Evolutionary conservation across 1,140 invertebrate genomes (phyloP).

Genomic region (Heliconius congener): DNA sequence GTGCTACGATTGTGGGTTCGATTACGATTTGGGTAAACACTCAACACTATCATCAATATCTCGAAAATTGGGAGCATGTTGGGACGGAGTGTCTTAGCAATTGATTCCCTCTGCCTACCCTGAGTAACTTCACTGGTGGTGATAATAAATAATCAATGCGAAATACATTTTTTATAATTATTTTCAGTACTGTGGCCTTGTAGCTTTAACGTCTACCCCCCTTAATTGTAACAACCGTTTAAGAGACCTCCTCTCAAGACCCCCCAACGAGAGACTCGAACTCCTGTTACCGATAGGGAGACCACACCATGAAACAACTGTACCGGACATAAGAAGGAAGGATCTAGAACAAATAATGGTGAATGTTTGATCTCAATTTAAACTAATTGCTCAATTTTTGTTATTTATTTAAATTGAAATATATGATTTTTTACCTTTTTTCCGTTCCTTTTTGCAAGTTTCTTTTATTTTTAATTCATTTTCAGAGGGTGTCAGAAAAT

Average conservation of each 20-base stretch:
- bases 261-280: constrained; percentile 89
- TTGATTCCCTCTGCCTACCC: no score
- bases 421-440: neutral
- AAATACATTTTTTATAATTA: constrained; percentile 14
- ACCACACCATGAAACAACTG: constrained; percentile 87
- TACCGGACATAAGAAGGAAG: constrained; percentile 91
- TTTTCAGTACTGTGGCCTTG: constrained; percentile 89
- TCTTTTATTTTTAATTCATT: neutral
- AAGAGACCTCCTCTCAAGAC: constrained; percentile 86
- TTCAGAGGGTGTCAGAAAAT: no score
- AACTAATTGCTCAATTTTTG: constrained; percentile 17
- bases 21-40: no score
- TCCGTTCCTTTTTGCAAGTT: neutral
- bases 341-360: constrained; percentile 85
- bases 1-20: no score
- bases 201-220: constrained; percentile 93
- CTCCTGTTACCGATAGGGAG: constrained; percentile 92
- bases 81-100: no score
- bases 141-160: no score
- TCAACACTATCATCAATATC: no score
- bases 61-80: no score
- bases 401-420: constrained; percentile 8
- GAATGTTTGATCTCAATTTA: constrained; percentile 63
- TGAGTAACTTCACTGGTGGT: no score
- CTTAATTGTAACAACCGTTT: constrained; percentile 92